phyloP scores from a whole-genome alignment of 2,888 invertebrate genomes.

The Lithosia quadra region DNA sequence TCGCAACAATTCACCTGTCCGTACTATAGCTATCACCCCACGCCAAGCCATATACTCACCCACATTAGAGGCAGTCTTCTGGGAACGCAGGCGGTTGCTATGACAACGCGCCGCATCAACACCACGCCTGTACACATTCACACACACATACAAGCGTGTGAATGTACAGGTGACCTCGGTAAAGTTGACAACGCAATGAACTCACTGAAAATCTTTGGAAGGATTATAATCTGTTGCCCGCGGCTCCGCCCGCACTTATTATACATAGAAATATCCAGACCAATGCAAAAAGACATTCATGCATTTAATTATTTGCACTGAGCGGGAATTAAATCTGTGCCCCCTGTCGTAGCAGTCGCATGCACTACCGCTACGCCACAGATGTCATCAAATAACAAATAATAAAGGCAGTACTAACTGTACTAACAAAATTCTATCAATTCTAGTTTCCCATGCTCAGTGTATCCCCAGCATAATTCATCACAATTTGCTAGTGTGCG shows the following conservation, averaged over 20 bases:
- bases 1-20: neutral
- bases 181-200: constrained; percentile 51
- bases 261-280: too few relatives aligned
- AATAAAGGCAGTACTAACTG: neutral
- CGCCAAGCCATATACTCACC: constrained; percentile 11
- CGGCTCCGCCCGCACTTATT: too few relatives aligned
- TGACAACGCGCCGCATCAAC: constrained; percentile 85
- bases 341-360: too few relatives aligned
- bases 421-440: neutral
- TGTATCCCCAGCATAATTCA: constrained; percentile 45
- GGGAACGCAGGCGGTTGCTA: constrained; percentile 77
- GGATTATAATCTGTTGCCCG: too few relatives aligned
- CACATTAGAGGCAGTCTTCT: constrained; percentile 63
- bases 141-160: constrained; percentile 66
- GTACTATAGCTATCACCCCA: constrained; percentile 10
- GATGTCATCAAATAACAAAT: too few relatives aligned
- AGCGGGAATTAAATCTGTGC: too few relatives aligned
- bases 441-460: constrained; percentile 19
- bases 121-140: constrained; percentile 59
- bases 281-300: too few relatives aligned
- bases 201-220: neutral
- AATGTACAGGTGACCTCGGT: constrained; percentile 78
- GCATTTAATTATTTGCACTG: too few relatives aligned
- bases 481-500: constrained; percentile 62
- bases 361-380: too few relatives aligned